Conservation (phyloP, 2,888 invertebrate species). For the Sinodicranocentrus sp. region DNA sequence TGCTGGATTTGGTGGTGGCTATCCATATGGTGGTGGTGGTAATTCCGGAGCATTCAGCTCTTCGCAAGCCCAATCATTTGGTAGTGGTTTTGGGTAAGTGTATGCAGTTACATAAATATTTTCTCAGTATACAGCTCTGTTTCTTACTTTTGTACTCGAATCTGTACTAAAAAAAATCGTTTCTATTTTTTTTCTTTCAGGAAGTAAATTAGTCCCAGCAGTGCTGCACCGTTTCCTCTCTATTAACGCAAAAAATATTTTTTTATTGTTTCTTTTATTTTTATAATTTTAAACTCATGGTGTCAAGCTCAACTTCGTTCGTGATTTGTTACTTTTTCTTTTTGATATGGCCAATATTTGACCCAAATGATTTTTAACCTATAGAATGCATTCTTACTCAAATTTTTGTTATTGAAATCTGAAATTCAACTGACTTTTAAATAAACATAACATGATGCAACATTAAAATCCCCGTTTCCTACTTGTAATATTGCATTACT, state of each 20-base stretch:
- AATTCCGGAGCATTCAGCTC: neutral
- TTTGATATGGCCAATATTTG: too few relatives aligned
- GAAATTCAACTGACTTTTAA: too few relatives aligned
- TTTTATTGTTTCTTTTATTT: neutral
- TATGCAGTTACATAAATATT: neutral
- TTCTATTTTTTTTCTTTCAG: neutral
- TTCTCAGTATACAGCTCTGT: neutral
- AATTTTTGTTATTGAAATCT: too few relatives aligned
- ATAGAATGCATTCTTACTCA: too few relatives aligned
- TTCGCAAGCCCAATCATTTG: neutral
- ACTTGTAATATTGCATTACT: too few relatives aligned
- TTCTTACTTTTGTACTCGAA: neutral
- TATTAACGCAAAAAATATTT: neutral
- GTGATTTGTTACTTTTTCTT: too few relatives aligned
- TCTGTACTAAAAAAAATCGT: too few relatives aligned
- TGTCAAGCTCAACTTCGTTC: neutral
- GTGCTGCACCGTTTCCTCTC: neutral
- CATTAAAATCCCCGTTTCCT: too few relatives aligned
- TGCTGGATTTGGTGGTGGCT: neutral
- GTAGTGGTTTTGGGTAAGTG: constrained; percentile 19
- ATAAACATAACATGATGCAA: too few relatives aligned
- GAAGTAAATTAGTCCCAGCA: neutral
- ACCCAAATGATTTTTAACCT: too few relatives aligned
- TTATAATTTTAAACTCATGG: neutral
- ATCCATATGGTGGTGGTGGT: constrained; percentile 12